Percentiles rank a stretch among this genome's conserved stretches.
These are phyloP conservation scores for Macrochelys suwanniensis DNA, from an alignment of 2,797 vertebrate species.

Conservation along the genomic window DNA sequence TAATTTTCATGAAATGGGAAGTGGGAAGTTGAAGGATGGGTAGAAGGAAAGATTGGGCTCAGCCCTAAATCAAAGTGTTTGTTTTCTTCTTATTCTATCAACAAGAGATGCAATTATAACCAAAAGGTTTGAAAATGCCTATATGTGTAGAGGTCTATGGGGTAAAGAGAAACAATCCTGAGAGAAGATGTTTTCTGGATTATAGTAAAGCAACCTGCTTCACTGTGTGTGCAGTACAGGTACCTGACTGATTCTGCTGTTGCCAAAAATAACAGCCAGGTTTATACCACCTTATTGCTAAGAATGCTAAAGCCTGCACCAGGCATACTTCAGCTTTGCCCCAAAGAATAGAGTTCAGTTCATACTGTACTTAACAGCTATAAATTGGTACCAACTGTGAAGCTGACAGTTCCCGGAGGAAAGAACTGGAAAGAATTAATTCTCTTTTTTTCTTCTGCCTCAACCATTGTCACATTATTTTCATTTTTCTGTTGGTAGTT, in stretches of 20 bases:
- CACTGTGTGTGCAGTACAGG: not conserved
- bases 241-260: not conserved
- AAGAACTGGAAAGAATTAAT: not conserved
- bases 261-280: not conserved
- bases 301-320: not conserved
- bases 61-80: not conserved
- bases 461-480: not conserved
- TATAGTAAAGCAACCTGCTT: not conserved
- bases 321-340: not conserved
- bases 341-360: not conserved
- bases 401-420: accelerated
- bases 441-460: not conserved
- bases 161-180: not conserved
- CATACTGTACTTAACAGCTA: not conserved
- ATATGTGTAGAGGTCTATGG: not conserved
- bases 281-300: not conserved
- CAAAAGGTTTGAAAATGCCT: not conserved
- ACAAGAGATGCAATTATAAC: not conserved
- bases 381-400: not conserved
- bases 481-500: not conserved
- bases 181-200: not conserved
- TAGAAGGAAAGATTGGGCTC: not conserved
- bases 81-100: constrained; percentile 11
- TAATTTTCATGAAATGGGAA: not conserved
- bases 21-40: not conserved